These are phyloP conservation scores for Cololabis saira DNA, from an alignment of 2,113 vertebrate species.

Conservation along the genomic window DNA sequence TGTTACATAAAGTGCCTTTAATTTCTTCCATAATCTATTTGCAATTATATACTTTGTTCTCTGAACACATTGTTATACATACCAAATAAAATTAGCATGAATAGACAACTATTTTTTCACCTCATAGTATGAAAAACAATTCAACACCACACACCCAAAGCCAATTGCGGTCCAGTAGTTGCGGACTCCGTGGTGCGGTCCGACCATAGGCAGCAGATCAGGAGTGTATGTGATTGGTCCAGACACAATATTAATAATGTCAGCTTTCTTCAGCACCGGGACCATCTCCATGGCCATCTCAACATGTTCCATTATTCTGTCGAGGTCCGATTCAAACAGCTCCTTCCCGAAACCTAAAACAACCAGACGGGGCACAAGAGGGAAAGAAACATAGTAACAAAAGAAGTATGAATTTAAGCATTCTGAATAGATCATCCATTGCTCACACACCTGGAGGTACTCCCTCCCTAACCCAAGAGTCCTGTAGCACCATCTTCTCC, in stretches of 20 bases:
- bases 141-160: conserved; percentile 84
- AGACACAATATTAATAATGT: conserved; percentile 92
- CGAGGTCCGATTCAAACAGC: conserved; percentile 96
- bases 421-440: neutral
- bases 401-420: neutral
- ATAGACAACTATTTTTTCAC: neutral
- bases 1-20: too few species aligned
- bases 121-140: neutral
- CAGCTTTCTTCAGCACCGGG: conserved; percentile 90
- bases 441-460: conserved; percentile 86
- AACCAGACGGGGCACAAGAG: neutral
- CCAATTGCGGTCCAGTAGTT: conserved; percentile 98
- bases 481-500: conserved; percentile 95
- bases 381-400: neutral
- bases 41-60: too few species aligned
- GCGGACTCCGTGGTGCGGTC: conserved; percentile 89
- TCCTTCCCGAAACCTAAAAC: conserved; percentile 95
- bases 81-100: neutral
- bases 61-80: neutral
- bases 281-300: conserved; percentile 97
- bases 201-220: conserved; percentile 95
- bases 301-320: conserved; percentile 93
- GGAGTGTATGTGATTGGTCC: conserved; percentile 98
- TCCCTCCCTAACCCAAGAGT: conserved; percentile 90
- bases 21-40: too few species aligned